Evolutionary conservation across 2,797 vertebrate genomes (phyloP).

Genomic region (Rhabdophis nuchalis): DNA sequence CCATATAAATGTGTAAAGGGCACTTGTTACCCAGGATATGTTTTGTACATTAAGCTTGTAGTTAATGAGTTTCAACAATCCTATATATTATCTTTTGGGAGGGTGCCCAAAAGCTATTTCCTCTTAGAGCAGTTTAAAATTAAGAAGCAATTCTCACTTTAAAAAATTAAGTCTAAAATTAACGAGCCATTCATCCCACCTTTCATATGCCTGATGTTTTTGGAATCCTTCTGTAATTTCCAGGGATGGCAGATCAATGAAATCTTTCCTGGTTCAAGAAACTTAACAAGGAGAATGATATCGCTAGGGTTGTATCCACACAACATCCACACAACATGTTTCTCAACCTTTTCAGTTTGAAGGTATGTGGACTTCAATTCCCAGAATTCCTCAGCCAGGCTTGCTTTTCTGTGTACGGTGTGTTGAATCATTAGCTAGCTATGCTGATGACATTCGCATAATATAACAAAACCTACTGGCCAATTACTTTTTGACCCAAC

Average conservation of each 20-base stretch:
- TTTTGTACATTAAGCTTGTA: conserved; percentile 40
- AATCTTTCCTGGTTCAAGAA: not conserved
- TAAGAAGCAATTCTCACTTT: conserved; percentile 16
- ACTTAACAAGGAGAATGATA: not conserved
- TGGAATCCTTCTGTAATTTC: not conserved
- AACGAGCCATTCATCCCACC: not conserved
- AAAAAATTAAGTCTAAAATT: not conserved
- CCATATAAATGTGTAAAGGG: conserved; percentile 18
- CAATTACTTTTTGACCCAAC: not conserved
- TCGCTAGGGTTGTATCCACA: not conserved
- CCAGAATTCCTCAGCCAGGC: not conserved
- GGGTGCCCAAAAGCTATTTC: conserved; percentile 33
- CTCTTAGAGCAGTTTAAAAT: conserved; percentile 15
- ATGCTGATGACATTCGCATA: not conserved
- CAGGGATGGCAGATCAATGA: not conserved
- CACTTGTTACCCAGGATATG: conserved; percentile 39
- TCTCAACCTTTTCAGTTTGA: not conserved
- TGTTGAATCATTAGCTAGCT: not conserved
- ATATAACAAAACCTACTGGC: not conserved
- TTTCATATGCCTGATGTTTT: not conserved
- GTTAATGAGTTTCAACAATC: conserved; percentile 31
- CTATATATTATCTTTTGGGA: conserved; percentile 1
- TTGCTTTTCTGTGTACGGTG: not conserved
- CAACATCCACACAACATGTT: not conserved
- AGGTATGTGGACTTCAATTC: not conserved